Base-by-base conservation (phyloP, 2,797 vertebrate genomes). In the Darevskia mixta region DNA sequence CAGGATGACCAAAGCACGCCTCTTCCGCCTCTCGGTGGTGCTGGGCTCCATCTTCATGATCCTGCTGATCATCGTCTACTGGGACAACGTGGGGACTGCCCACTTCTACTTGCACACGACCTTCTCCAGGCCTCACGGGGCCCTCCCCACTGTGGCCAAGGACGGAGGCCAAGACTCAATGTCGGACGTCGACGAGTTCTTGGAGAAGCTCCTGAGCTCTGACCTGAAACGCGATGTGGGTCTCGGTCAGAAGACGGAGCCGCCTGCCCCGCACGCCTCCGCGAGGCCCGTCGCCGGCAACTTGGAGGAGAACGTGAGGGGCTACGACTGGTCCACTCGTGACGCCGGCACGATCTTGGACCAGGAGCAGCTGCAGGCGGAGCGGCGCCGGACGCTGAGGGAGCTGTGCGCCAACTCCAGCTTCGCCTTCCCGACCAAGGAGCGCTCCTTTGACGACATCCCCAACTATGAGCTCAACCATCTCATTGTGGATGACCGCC, bases 391-490 rank as follows among this genome's bases (percentile, higher is more conserved):
- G 88, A 93, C 96, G 0, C 92, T 99, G n/a, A 95, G 95, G 29
- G 98, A 97, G 45, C 95, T 98, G 67, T 99, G 99, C 35, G 92
- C 97, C 89, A 98, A 98, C 92, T 97, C 98, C 92, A 96, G 95
- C 67, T 83, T 99, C 8, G 79, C 90, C 82, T 99, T 99, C 95
- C 98, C 98, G 0, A 97, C 98, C 87, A 99, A 98, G 96, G 98
- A 98, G 87, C 97, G 98, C n/a, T 98, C 98, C 0, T 99, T 99
- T 43, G 99, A 99, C 0, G 99, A 99, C 96, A 99, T 99, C 89
- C 98, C 99, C 29, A 99, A 98, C 96, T 98, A 98, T 0, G 99
- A 99, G 92, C 97, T 99, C 93, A 98, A 98, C 94, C 99, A 99
- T 95, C 97, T 99, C 1, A 99, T 99, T 0, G 99, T 99, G 93